Base-by-base conservation (phyloP, 2,888 invertebrate genomes). In the Quadroppia sp. region DNA sequence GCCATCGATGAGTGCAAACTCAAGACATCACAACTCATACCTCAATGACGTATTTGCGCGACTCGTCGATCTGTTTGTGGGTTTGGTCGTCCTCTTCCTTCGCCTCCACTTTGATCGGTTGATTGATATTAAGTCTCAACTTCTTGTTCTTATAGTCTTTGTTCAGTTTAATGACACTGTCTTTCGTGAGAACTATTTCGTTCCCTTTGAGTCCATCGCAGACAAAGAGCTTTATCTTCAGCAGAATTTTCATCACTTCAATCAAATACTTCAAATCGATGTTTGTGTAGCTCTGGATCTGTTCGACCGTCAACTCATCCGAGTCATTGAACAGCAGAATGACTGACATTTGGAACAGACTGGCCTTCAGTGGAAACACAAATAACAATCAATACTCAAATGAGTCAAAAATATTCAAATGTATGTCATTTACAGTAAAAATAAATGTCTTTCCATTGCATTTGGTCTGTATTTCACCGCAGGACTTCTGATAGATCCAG, bases 281-380 rank as follows among this genome's bases (percentile, higher is more conserved):
- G 11, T 74, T 45, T 32, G 93, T 93, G 79, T 90, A 90, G 77
- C 92, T 91, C 69, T 89, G 88, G 69, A 98, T 83, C 82, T 96
- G 94, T 72, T 90, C 88, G 50, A 96, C 88, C 13, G 89, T 90
- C 88, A 92, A 94, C 71, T 88, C 86, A 11, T 89, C 90, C 81
- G 90, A 89, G 76, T 90, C 89, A 83, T 99, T 99, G 84, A 91
- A 99, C 84, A 95, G 94, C 73, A 99, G 85, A 59, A 99, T 85
- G 71, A 99, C 92, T 13, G 97, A 94, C 94, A 99, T 98, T 86
- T 99, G 98, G 85, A 95, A 94, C 50, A 98, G 98, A 79, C 96
- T 95, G 67, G 96, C 94, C 87, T 94, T 90, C 17, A 17, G 32
- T 1, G 28, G 25, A n/a, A 59, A 17, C 11, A 28, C 23, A 25